Percentiles rank a stretch among this genome's conserved stretches.
phyloP scores from a whole-genome alignment of 2,888 invertebrate species.

The Microplitis deprimator region DNA sequence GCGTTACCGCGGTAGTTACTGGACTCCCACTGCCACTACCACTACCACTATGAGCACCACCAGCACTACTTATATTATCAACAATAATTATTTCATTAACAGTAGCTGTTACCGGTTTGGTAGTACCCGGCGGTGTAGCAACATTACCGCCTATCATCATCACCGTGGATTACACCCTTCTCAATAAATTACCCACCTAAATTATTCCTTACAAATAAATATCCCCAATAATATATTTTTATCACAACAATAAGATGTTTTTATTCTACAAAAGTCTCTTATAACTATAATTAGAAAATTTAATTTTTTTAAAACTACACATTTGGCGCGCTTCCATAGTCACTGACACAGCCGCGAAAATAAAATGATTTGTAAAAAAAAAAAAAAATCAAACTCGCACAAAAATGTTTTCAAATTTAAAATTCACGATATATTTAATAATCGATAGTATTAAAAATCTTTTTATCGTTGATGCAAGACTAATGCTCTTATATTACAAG shows the following conservation, averaged over 20 bases:
- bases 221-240: too few species aligned
- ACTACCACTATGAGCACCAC: constrained; percentile 68
- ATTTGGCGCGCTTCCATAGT: not conserved
- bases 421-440: too few species aligned
- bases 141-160: constrained; percentile 70
- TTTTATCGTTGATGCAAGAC: too few species aligned
- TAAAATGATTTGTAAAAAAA: not conserved
- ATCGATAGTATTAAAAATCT: too few species aligned
- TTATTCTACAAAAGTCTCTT: not conserved
- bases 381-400: not conserved
- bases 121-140: constrained; percentile 67
- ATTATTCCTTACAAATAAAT: too few species aligned
- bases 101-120: constrained; percentile 63
- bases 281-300: not conserved
- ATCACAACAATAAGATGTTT: too few species aligned
- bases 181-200: not conserved
- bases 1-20: constrained; percentile 61
- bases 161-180: constrained; percentile 52
- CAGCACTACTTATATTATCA: constrained; percentile 66
- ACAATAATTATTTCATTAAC: constrained; percentile 67
- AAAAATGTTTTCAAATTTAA: not conserved
- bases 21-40: constrained; percentile 69
- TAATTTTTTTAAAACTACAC: not conserved
- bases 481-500: too few species aligned
- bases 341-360: not conserved